Evolutionary conservation across 2,113 vertebrate species (phyloP).

Genomic region (Procapra przewalskii): DNA sequence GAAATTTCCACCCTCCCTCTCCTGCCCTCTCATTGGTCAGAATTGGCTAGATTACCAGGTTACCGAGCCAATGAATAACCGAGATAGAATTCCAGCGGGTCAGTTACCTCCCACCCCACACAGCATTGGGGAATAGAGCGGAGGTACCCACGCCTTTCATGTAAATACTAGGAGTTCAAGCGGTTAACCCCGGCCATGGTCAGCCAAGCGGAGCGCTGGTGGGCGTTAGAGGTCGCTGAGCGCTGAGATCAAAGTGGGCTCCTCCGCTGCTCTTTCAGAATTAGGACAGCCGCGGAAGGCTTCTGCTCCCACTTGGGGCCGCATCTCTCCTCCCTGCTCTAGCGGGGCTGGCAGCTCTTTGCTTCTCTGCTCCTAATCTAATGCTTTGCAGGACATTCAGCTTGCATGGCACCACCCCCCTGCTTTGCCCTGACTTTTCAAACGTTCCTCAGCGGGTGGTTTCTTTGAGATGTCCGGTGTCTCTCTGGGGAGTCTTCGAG

Average conservation of each 20-base stretch:
- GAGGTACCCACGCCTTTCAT: accelerated
- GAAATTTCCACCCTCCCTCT: background rate
- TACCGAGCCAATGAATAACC: background rate
- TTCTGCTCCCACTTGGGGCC: background rate
- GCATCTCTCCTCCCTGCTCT: background rate
- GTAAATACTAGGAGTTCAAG: accelerated
- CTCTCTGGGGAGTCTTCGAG: background rate
- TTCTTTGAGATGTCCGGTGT: background rate
- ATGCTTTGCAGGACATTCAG: background rate
- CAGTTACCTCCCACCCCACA: background rate
- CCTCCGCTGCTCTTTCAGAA: background rate
- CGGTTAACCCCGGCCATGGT: accelerated
- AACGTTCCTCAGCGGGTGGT: background rate
- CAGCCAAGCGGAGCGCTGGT: background rate
- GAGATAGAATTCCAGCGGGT: background rate
- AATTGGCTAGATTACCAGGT: background rate
- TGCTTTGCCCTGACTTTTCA: background rate
- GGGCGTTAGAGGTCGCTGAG: accelerated
- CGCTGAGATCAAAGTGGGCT: background rate
- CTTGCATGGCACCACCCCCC: background rate
- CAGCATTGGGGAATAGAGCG: background rate
- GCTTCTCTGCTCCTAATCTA: background rate
- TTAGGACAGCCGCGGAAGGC: background rate
- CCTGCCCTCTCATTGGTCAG: background rate
- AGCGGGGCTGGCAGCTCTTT: background rate